Evolutionary conservation across 1,140 invertebrate species (phyloP).

Genomic region (Drosophila athabasca): DNA sequence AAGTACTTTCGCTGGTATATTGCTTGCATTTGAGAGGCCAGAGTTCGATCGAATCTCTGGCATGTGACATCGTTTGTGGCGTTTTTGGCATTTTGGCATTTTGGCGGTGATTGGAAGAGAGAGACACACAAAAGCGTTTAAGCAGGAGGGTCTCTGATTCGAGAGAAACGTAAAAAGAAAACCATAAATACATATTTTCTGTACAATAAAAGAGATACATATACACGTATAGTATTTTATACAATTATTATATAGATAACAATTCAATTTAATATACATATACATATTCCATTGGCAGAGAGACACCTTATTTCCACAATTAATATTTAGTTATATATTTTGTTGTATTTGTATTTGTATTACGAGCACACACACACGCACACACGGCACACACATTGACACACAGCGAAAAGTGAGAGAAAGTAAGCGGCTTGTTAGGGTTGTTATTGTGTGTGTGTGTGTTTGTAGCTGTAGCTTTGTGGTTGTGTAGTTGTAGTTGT

Average conservation of each 20-base stretch:
- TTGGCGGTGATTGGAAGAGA: too few species aligned
- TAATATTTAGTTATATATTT: slow-evolving; percentile 25
- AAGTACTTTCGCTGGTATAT: slow-evolving; percentile 9
- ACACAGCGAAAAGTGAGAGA: slow-evolving; percentile 61
- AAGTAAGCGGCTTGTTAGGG: slow-evolving; percentile 49
- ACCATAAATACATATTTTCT: too few species aligned
- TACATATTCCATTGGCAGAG: too few species aligned
- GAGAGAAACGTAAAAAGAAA: too few species aligned
- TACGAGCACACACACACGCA: slow-evolving; percentile 37
- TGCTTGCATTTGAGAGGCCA: too few species aligned
- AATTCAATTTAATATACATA: slow-evolving; percentile 7
- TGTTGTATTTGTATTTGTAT: too few species aligned
- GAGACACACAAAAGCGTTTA: too few species aligned
- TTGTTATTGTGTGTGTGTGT: slow-evolving; percentile 44
- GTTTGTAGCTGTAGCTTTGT: slow-evolving; percentile 18
- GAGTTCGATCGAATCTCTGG: too few species aligned
- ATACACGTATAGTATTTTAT: slow-evolving; percentile 17
- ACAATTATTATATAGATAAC: slow-evolving; percentile 25
- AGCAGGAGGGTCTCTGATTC: too few species aligned
- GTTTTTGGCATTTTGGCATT: too few species aligned
- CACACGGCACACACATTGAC: slow-evolving; percentile 38
- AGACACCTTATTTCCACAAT: slow-evolving; percentile 14
- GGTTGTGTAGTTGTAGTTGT: slow-evolving; percentile 25
- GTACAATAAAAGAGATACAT: too few species aligned
- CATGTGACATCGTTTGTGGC: too few species aligned